Base-by-base conservation (phyloP, 2,797 vertebrate genomes). In the Periparus ater region DNA sequence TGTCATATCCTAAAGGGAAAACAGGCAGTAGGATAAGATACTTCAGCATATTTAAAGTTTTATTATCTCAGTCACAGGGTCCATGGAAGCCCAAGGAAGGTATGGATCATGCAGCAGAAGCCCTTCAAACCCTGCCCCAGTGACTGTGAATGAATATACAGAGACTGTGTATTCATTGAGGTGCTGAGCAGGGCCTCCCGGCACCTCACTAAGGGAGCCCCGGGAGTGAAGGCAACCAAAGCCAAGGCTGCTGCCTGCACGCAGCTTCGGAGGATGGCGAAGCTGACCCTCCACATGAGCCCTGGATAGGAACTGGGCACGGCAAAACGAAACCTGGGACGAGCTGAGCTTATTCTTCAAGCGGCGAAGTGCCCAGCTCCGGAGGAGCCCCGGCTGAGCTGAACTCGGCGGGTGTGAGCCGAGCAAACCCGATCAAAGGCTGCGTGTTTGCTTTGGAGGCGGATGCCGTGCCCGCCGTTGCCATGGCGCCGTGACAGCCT, bases 401-500 rank as follows among this genome's bases (percentile, higher is more conserved):
- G 57, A 72, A 5, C 76, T 23, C 17, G 20, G 8, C 57, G 3
- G 13, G 13, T 30, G 54, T 18, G 44, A 30, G 23, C 85, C 65
- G 57, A 85, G 67, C 61, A 29, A 61, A 30, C 54, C n/a, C 8
- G 85, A 88, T 65, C 91, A 85, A 94, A 95, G 93, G 85, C 61
- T 0, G 17, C 6, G 30, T 61, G 58, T 32, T 83, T 68, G 57
- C 76, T 61, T 36, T 36, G 50, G 79, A 29, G 7, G 68, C 76
- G 87, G 88, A 61, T 80, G 88, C 89, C 79, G 11, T 14, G 51
- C 82, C 9, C 4, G 16, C 82, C n/a, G 88, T 93, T 93, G 19
- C 93, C 93, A 94, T 62, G 87, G 93, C 85, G 76, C 95, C 38
- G 40, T 34, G 82, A 71, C 78, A 77, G 87, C 76, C 75, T 50